Percentiles rank a stretch among this genome's conserved stretches.
These are phyloP conservation scores for Cremastobaeus sp. DNA, from an alignment of 2,888 invertebrate genomes.

Conservation along the genomic window DNA sequence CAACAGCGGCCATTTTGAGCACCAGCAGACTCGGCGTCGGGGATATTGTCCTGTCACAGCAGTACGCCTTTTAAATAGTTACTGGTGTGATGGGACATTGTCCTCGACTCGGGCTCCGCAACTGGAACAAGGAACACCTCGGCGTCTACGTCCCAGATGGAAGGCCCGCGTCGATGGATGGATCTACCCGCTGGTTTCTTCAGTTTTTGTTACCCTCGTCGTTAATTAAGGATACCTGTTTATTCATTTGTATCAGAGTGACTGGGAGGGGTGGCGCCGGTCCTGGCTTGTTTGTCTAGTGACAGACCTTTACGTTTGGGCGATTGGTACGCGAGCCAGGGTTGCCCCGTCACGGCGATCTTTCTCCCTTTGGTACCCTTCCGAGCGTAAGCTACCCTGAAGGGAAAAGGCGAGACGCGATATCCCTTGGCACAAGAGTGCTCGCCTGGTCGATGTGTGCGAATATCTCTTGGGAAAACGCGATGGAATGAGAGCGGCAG, in stretches of 20 bases:
- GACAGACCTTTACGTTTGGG: slow-evolving; percentile 37
- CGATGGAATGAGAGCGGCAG: slow-evolving; percentile 29
- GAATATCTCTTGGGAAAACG: slow-evolving; percentile 53
- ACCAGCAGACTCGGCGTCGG: slow-evolving; percentile 80
- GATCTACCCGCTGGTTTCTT: neutral
- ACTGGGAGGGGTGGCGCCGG: slow-evolving; percentile 47
- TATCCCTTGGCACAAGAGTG: slow-evolving; percentile 57
- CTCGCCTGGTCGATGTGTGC: slow-evolving; percentile 61
- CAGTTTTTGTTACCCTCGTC: neutral
- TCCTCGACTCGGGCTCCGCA: slow-evolving; percentile 79
- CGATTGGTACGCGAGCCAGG: slow-evolving; percentile 57
- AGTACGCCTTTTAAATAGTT: slow-evolving; percentile 87
- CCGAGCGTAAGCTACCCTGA: slow-evolving; percentile 43
- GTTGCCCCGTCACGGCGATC: slow-evolving; percentile 48
- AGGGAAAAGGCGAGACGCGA: slow-evolving; percentile 55
- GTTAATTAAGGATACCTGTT: no score
- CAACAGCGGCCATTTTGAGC: slow-evolving; percentile 58
- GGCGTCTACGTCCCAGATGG: neutral
- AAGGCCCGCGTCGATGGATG: neutral
- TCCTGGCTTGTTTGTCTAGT: slow-evolving; percentile 43
- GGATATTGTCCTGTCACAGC: slow-evolving; percentile 99
- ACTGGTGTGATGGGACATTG: slow-evolving; percentile 97
- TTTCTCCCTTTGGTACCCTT: slow-evolving; percentile 44
- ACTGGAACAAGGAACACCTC: slow-evolving; percentile 3
- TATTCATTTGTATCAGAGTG: neutral